Evolutionary conservation across 2,797 vertebrate genomes (phyloP).

Genomic region (Heteromormyrus szaboi): DNA sequence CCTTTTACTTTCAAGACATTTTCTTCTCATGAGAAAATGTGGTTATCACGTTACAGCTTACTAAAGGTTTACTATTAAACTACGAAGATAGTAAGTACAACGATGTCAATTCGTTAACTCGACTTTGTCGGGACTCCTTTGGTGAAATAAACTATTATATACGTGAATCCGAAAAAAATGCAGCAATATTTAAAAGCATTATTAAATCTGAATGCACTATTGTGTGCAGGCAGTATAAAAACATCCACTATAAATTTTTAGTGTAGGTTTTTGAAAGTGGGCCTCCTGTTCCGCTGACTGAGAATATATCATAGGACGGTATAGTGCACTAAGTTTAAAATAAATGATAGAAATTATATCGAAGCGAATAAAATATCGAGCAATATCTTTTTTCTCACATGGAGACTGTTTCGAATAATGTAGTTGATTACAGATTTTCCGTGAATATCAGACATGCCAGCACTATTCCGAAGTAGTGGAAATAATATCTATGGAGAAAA

Average conservation of each 20-base stretch:
- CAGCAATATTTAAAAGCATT: not conserved
- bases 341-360: not conserved
- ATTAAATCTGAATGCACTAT: not conserved
- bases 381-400: not conserved
- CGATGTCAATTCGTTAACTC: not conserved
- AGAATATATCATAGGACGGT: not conserved
- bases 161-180: not conserved
- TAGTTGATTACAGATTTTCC: not conserved
- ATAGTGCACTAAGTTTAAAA: not conserved
- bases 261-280: not conserved
- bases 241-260: not conserved
- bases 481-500: not conserved
- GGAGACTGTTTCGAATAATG: not conserved
- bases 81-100: not conserved
- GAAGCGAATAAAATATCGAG: not conserved
- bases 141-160: not conserved
- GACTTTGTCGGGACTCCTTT: not conserved
- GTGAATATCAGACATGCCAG: not conserved
- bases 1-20: not conserved
- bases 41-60: not conserved
- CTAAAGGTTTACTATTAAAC: not conserved
- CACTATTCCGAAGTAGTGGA: not conserved
- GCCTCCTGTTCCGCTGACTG: not conserved
- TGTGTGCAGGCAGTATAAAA: not conserved
- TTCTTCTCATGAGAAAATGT: not conserved